These are phyloP conservation scores for Takifugu bimaculatus DNA, from an alignment of 2,113 vertebrate genomes.

Conservation along the genomic window DNA sequence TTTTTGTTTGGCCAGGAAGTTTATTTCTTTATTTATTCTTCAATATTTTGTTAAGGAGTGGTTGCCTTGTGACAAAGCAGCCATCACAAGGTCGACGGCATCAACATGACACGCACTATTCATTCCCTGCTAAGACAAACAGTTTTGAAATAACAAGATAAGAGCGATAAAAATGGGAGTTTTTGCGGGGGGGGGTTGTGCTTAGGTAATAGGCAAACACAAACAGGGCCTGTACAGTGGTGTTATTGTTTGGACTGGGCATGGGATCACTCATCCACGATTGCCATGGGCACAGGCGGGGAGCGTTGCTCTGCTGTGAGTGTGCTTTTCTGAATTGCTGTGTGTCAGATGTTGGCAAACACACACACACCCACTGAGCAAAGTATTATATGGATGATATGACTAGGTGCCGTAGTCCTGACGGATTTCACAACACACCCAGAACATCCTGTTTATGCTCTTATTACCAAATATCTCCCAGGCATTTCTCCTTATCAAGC, in stretches of 20 bases:
- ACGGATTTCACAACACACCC: constrained; percentile 57
- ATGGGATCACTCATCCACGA: constrained; percentile 67
- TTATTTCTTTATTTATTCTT: constrained; percentile 75
- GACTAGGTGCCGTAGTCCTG: constrained; percentile 29
- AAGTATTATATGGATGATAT: constrained; percentile 53
- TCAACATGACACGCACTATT: constrained; percentile 68
- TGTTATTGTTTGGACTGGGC: constrained; percentile 79
- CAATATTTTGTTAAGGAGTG: constrained; percentile 75
- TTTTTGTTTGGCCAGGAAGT: constrained; percentile 70
- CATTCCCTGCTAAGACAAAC: constrained; percentile 75
- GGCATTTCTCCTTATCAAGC: constrained; percentile 4
- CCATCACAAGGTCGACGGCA: constrained; percentile 52
- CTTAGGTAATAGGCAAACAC: constrained; percentile 79
- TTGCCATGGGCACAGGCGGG: constrained; percentile 66
- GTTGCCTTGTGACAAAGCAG: constrained; percentile 66
- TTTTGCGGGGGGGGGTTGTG: constrained; percentile 45
- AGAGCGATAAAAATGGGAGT: constrained; percentile 64
- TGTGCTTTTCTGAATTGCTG: constrained; percentile 40
- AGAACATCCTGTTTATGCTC: constrained; percentile 61
- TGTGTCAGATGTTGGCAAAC: constrained; percentile 65
- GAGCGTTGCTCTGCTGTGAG: constrained; percentile 45
- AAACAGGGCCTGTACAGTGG: constrained; percentile 77
- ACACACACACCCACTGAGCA: constrained; percentile 65
- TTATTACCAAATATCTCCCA: constrained; percentile 31
- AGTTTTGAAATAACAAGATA: constrained; percentile 78